Percentiles rank a stretch among this genome's conserved stretches.
These are phyloP conservation scores for Callyntrura guangdongensis DNA, from an alignment of 2,888 invertebrate genomes.

Conservation along the genomic window DNA sequence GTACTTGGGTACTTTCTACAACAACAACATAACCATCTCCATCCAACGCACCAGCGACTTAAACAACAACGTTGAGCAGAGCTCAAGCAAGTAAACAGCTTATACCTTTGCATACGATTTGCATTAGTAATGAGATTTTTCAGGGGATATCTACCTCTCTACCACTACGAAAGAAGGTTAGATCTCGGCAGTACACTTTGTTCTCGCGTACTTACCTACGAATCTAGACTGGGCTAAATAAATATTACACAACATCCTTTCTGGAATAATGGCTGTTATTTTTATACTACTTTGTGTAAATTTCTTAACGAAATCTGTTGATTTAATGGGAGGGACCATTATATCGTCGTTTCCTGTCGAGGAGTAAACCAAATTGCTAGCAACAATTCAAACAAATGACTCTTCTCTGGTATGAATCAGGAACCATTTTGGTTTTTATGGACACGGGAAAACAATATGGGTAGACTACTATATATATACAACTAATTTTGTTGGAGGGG, in stretches of 20 bases:
- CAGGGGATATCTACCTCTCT: neutral
- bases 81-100: constrained; percentile 61
- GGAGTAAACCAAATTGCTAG: constrained; percentile 44
- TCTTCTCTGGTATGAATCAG: constrained; percentile 33
- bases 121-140: constrained; percentile 70
- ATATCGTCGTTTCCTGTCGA: constrained; percentile 42
- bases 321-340: constrained; percentile 50
- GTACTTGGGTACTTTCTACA: constrained; percentile 39
- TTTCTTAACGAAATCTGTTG: constrained; percentile 74
- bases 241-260: constrained; percentile 56
- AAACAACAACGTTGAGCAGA: neutral
- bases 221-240: constrained; percentile 19
- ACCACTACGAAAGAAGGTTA: neutral
- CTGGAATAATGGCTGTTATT: constrained; percentile 62
- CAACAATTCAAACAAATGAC: constrained; percentile 44
- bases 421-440: constrained; percentile 51
- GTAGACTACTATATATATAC: neutral
- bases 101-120: constrained; percentile 73
- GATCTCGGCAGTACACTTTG: neutral
- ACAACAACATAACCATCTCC: neutral
- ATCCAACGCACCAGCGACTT: neutral
- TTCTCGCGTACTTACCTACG: neutral
- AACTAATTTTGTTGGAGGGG: neutral
- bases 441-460: neutral
- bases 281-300: constrained; percentile 60